Percentiles rank a stretch among this genome's conserved stretches.
These are phyloP conservation scores for Hiodon alosoides DNA, from an alignment of 2,113 vertebrate species.

Conservation along the genomic window DNA sequence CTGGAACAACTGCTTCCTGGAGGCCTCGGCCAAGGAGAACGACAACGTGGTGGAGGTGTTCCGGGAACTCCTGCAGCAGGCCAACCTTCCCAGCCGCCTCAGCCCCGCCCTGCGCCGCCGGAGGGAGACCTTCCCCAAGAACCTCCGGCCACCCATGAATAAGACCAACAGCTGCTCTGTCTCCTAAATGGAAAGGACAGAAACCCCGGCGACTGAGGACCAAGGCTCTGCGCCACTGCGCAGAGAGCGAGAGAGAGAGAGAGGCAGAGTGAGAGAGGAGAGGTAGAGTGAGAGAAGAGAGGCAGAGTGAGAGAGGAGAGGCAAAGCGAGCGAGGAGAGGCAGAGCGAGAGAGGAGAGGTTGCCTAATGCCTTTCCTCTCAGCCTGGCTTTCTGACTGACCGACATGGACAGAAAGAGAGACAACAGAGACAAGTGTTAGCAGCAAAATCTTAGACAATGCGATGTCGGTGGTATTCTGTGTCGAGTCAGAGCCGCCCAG, in stretches of 20 bases:
- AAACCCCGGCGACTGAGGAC: background rate
- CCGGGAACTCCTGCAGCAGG: constrained; percentile 77
- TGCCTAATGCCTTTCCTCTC: background rate
- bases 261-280: constrained; percentile 2
- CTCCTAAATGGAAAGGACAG: constrained; percentile 54
- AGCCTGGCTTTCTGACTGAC: background rate
- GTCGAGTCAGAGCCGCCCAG: background rate
- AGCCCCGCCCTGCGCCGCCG: constrained; percentile 74
- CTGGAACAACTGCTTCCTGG: constrained; percentile 83
- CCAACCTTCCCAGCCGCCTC: constrained; percentile 71
- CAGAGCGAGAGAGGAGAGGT: background rate
- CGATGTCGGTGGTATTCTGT: background rate
- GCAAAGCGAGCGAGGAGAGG: background rate
- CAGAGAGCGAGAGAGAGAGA: background rate
- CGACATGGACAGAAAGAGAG: background rate
- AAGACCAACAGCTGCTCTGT: constrained; percentile 86
- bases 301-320: background rate
- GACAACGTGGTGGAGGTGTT: constrained; percentile 81
- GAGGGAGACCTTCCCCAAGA: constrained; percentile 79
- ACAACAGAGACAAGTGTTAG: constrained; percentile 3
- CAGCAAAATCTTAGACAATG: background rate
- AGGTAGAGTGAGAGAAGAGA: background rate
- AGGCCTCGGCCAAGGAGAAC: constrained; percentile 82
- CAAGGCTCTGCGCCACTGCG: background rate
- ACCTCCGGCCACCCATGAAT: constrained; percentile 80